A percentile compares a stretch with the other conserved stretches of the same genome.
Evolutionary conservation across 2,797 vertebrate species (phyloP).

Genomic region (Aulostomus chinensis): DNA sequence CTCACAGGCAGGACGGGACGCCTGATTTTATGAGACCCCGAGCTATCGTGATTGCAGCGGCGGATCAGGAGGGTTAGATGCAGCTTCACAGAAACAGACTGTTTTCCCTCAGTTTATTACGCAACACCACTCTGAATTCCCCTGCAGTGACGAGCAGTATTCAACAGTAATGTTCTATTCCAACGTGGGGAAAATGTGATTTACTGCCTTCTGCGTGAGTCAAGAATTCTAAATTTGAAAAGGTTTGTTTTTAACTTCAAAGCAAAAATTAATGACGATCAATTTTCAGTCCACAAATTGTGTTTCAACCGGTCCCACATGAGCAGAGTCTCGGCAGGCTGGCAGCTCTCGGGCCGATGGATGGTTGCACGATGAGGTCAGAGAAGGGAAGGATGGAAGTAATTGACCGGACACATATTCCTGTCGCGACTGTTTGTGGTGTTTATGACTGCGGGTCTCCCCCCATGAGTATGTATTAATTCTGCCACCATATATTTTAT

Average conservation of each 20-base stretch:
- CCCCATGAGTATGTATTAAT: not conserved
- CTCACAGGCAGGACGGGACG: slow-evolving; percentile 20
- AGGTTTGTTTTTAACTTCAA: slow-evolving; percentile 23
- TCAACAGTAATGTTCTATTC: too few relatives aligned
- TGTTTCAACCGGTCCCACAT: slow-evolving; percentile 19
- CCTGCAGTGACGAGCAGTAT: slow-evolving; percentile 10
- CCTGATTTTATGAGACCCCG: slow-evolving; percentile 40
- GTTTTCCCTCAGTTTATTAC: slow-evolving; percentile 33
- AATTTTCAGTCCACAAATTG: slow-evolving; percentile 40
- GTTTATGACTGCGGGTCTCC: too few relatives aligned
- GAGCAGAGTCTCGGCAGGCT: slow-evolving; percentile 17
- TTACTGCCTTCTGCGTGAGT: not conserved
- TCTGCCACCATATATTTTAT: not conserved
- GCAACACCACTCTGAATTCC: slow-evolving; percentile 17
- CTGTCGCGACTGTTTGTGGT: slow-evolving; percentile 21
- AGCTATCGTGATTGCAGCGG: slow-evolving; percentile 21
- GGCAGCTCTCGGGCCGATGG: slow-evolving; percentile 34
- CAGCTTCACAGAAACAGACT: slow-evolving; percentile 39
- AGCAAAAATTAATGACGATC: slow-evolving; percentile 8
- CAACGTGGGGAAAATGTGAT: slow-evolving; percentile 10
- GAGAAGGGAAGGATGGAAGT: slow-evolving; percentile 37
- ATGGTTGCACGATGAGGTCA: slow-evolving; percentile 38
- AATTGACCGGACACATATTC: slow-evolving; percentile 42
- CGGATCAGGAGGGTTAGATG: slow-evolving; percentile 43
- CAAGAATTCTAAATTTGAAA: slow-evolving; percentile 2